phyloP scores from a whole-genome alignment of 2,797 vertebrate species.

The Eidolon dupreanum region DNA sequence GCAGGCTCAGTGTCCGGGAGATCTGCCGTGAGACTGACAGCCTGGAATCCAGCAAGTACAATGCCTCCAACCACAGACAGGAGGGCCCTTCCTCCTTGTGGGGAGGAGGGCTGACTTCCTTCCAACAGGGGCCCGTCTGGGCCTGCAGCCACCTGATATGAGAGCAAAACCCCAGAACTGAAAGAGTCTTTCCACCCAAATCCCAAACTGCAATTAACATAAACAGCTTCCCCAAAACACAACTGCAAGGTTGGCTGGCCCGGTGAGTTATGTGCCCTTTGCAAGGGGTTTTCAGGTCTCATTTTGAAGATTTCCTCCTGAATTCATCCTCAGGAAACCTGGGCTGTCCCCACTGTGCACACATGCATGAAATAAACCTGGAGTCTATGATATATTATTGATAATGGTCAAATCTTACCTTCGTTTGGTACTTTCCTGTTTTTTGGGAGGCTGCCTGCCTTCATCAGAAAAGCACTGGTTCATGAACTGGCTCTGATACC shows the following conservation, averaged over 20 bases:
- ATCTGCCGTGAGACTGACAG: constrained; percentile 63
- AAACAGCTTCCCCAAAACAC: background rate
- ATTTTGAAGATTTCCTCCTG: background rate
- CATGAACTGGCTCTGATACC: background rate
- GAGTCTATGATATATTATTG: background rate
- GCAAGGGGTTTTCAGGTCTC: background rate
- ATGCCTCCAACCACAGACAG: constrained; percentile 57
- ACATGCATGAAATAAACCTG: background rate
- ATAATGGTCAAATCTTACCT: background rate
- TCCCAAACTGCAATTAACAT: background rate
- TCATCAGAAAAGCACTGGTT: background rate
- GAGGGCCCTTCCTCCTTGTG: constrained; percentile 56
- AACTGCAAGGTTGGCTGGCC: background rate
- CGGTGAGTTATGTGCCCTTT: background rate
- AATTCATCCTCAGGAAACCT: background rate
- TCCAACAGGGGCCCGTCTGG: constrained; percentile 70
- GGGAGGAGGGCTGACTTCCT: constrained; percentile 63
- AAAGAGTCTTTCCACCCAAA: constrained; percentile 53
- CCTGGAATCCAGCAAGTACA: constrained; percentile 71
- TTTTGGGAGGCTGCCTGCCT: background rate
- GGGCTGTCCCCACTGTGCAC: background rate
- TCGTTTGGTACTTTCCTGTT: background rate
- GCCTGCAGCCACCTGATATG: constrained; percentile 58
- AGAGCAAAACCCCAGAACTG: constrained; percentile 52
- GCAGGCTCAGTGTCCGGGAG: constrained; percentile 64